Conservation (phyloP, 2,113 vertebrate genomes). For the Mormyrus iriodes region DNA sequence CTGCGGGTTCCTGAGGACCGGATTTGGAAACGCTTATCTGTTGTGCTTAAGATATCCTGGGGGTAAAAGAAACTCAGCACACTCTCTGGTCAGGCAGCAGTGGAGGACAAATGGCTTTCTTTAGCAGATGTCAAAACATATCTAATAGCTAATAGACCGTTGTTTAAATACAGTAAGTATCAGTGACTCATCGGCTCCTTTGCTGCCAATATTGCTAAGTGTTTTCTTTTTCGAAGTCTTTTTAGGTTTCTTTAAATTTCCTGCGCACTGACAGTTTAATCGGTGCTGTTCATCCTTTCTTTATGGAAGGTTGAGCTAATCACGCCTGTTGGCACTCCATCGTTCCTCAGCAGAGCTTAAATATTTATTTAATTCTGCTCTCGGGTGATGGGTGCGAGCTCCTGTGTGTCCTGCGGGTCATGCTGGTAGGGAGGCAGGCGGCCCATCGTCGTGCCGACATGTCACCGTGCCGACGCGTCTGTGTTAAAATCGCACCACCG, state of each 20-base stretch:
- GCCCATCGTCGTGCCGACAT: constrained; percentile 21
- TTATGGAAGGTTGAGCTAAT: not conserved
- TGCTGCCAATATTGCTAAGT: not conserved
- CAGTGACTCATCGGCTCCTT: not conserved
- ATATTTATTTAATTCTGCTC: not conserved
- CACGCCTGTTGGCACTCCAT: not conserved
- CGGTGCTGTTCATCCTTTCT: not conserved
- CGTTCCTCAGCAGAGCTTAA: not conserved
- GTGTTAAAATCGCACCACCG: constrained; percentile 49
- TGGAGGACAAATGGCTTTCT: not conserved
- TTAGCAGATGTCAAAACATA: constrained; percentile 16
- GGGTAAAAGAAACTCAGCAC: not conserved
- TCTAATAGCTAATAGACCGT: not conserved
- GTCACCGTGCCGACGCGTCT: constrained; percentile 18
- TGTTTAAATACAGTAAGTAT: not conserved
- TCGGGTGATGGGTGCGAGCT: constrained; percentile 21
- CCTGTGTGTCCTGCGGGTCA: constrained; percentile 21
- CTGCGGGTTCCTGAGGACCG: not conserved
- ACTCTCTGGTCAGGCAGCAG: not conserved
- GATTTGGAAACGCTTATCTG: not conserved
- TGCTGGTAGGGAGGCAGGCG: constrained; percentile 28
- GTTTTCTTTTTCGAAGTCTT: not conserved
- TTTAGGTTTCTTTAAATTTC: not conserved
- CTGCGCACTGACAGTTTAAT: not conserved
- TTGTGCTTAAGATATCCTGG: not conserved